A percentile compares a stretch with the other conserved stretches of the same genome.
phyloP scores from a whole-genome alignment of 1,140 invertebrate genomes.

The Muscidifurax raptorellus region DNA sequence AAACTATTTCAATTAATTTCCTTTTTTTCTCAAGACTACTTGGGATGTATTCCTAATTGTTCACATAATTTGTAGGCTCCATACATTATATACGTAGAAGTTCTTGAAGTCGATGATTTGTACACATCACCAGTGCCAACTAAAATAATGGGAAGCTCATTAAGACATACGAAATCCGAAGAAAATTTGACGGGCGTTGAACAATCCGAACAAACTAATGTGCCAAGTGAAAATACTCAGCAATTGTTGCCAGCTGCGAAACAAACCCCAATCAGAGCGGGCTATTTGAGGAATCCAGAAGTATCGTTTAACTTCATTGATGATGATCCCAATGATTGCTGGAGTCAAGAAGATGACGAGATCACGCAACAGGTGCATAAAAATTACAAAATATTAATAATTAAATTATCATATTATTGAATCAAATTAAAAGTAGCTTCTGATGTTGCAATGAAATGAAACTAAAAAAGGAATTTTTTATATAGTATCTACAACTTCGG shows the following conservation, averaged over 20 bases:
- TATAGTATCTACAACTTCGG: conserved; percentile 78
- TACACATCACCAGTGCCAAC: conserved; percentile 86
- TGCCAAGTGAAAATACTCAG: conserved; percentile 61
- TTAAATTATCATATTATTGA: neutral
- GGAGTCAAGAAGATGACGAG: conserved; percentile 98
- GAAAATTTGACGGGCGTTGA: conserved; percentile 85
- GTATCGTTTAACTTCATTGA: conserved; percentile 73
- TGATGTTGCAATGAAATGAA: neutral
- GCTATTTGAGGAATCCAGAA: conserved; percentile 63
- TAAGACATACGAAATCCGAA: conserved; percentile 94
- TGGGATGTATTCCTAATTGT: neutral
- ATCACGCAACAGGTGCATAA: conserved; percentile 83
- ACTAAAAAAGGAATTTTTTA: conserved; percentile 40
- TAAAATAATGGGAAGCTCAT: conserved; percentile 85
- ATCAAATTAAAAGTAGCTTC: neutral
- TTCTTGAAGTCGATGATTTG: conserved; percentile 93
- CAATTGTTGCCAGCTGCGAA: conserved; percentile 58
- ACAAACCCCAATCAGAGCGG: conserved; percentile 69
- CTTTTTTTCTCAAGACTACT: neutral
- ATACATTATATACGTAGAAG: conserved; percentile 98
- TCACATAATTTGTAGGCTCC: conserved; percentile 84
- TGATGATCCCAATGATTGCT: conserved; percentile 84
- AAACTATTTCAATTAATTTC: neutral
- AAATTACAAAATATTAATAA: conserved; percentile 32
- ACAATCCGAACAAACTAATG: conserved; percentile 64